Evolutionary conservation across 2,113 vertebrate species (phyloP).

Genomic region (Beaufortia kweichowensis): DNA sequence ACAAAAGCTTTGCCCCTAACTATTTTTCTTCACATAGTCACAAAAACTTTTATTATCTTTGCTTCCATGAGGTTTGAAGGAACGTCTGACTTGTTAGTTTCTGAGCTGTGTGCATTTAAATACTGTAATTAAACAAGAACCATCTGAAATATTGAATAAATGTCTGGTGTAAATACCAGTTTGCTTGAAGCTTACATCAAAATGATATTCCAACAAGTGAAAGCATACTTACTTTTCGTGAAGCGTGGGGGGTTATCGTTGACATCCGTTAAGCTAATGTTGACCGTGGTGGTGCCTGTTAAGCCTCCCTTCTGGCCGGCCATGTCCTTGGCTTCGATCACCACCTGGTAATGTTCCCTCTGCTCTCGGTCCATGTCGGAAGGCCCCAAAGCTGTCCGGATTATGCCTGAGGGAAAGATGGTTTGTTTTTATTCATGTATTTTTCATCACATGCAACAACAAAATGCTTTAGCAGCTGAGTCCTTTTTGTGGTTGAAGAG

Average conservation of each 20-base stretch:
- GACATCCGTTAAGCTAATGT: conserved; percentile 88
- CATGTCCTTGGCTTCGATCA: conserved; percentile 97
- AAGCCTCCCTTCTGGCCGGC: conserved; percentile 91
- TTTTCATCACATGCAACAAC: background rate
- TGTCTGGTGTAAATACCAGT: background rate
- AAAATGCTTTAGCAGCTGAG: conserved; percentile 17
- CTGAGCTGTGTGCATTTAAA: background rate
- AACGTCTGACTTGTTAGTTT: background rate
- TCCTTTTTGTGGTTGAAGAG: conserved; percentile 25
- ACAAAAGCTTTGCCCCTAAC: conserved; percentile 18
- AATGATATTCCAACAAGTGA: background rate
- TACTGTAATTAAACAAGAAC: background rate
- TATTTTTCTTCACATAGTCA: background rate
- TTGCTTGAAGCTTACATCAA: background rate
- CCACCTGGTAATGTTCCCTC: conserved; percentile 90
- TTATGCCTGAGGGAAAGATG: conserved; percentile 79
- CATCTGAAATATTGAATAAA: background rate
- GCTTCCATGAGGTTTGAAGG: background rate
- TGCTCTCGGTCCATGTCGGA: conserved; percentile 94
- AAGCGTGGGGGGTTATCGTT: conserved; percentile 93
- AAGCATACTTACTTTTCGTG: conserved; percentile 80
- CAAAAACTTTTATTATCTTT: background rate
- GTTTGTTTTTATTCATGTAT: background rate
- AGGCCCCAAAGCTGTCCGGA: conserved; percentile 85
- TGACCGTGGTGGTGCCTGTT: conserved; percentile 86